Percentiles rank a stretch among this genome's conserved stretches.
phyloP scores from a whole-genome alignment of 2,113 vertebrate genomes.

The Columba livia region DNA sequence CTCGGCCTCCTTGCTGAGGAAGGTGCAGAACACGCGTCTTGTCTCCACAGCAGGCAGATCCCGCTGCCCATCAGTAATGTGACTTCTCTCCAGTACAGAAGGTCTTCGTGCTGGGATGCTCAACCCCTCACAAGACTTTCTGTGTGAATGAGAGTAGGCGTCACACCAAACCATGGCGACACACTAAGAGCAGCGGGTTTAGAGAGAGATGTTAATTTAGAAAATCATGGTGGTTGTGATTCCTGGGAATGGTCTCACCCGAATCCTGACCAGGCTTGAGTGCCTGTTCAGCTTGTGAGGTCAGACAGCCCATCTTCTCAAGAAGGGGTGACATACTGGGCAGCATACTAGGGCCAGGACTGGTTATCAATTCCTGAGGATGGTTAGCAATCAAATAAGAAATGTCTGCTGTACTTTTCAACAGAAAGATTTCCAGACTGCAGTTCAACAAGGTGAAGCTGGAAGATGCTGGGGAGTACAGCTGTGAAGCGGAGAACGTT shows the following conservation, averaged over 20 bases:
- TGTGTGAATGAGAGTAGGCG: background rate
- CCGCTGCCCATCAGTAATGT: background rate
- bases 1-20: background rate
- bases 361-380: background rate
- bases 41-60: background rate
- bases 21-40: background rate
- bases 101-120: background rate
- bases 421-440: conserved; percentile 96
- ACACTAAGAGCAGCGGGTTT: background rate
- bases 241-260: background rate
- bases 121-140: background rate
- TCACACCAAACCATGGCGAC: background rate
- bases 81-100: background rate
- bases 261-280: background rate
- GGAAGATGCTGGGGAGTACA: conserved; percentile 95
- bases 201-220: background rate
- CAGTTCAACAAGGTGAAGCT: conserved; percentile 92
- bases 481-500: conserved; percentile 92
- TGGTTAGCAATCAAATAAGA: conserved; percentile 37
- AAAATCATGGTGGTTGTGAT: background rate
- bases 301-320: background rate
- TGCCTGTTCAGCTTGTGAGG: background rate
- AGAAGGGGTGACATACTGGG: background rate
- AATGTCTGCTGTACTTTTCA: conserved; percentile 67
- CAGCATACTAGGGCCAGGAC: background rate